Evolutionary conservation across 2,888 invertebrate species (phyloP), one percentile per base, ranked within the genome.

Genomic region (Caenorhabditis macrosperma): DNA sequence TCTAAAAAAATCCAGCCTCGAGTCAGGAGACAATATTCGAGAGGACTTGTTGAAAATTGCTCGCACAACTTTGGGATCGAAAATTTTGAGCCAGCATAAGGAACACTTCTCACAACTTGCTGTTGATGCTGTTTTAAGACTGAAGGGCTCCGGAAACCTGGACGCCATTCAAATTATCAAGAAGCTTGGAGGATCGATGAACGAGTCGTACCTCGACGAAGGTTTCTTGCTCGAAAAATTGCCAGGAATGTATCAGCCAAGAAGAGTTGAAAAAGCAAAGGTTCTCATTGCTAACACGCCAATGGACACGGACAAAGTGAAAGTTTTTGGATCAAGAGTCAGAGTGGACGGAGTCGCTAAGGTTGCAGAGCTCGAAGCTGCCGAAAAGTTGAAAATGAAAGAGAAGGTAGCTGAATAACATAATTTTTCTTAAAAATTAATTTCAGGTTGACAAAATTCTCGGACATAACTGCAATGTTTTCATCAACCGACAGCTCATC

Each of bases 321-420:
- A 91, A 91, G 92, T 99, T 24, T 99, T 99, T 92, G 98, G 98
- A 52, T 97, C 97, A 48, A 94, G 96, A 83, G 96, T 93, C 20
- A 90, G 92, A 59, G 93, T 93, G 7, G 93, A 93, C 87, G 92
- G 92, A 4, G 91, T 93, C 17, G 92, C 93, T 9, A 93, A 98
- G 92, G 96, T 99, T 82, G 99, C 99, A 4, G 98, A 99, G 90
- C 92, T 99, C 61, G 99, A 99, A 92, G 92, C 95, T 55, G 98
- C 98, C 1, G 99, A 99, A 91, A 99, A 98, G 91, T 96, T 97
- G 91, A 99, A 99, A 91, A 99, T 99, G 99, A 97, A 96, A 91
- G 96, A 97, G 88, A 99, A 99, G 93, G 68, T 68, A 9, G 7
- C 17, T 24, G n/a, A 4, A 2, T 41, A 9, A 44, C 35, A 7